Evolutionary conservation across 1,140 invertebrate species (phyloP).

Genomic region (Neelides sp.): DNA sequence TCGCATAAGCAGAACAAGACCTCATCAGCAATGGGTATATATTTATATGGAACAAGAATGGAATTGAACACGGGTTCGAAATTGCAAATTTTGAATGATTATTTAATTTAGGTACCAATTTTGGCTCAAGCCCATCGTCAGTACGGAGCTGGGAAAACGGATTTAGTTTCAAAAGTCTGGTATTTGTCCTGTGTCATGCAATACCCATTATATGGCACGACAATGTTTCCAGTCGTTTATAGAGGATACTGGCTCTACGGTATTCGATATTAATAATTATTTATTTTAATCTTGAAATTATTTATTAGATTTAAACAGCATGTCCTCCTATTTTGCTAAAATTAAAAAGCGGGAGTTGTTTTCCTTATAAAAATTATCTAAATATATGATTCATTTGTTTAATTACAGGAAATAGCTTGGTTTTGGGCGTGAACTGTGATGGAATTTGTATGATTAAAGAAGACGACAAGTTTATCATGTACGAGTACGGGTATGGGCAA

Average conservation of each 20-base stretch:
- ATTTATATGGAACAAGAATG: background rate
- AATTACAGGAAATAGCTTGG: slow-evolving; percentile 42
- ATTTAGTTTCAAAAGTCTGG: slow-evolving; percentile 81
- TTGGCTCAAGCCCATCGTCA: slow-evolving; percentile 73
- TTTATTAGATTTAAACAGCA: too few relatives aligned
- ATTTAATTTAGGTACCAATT: slow-evolving; percentile 52
- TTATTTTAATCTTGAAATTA: slow-evolving; percentile 8
- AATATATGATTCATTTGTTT: slow-evolving; percentile 5
- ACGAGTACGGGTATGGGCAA: slow-evolving; percentile 74
- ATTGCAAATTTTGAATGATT: slow-evolving; percentile 14
- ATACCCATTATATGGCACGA: slow-evolving; percentile 87
- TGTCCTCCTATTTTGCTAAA: too few relatives aligned
- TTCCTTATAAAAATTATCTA: too few relatives aligned
- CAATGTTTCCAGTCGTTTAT: slow-evolving; percentile 81
- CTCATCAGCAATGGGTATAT: slow-evolving; percentile 60
- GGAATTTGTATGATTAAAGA: slow-evolving; percentile 77
- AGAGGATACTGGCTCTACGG: slow-evolving; percentile 84
- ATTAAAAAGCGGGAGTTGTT: too few relatives aligned
- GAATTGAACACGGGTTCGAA: slow-evolving; percentile 5
- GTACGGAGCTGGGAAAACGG: slow-evolving; percentile 78
- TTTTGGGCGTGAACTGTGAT: slow-evolving; percentile 80
- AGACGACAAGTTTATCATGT: slow-evolving; percentile 76
- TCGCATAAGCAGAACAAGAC: slow-evolving; percentile 56
- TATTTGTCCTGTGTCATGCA: slow-evolving; percentile 87
- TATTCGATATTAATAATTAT: slow-evolving; percentile 34